Conservation (phyloP, 2,888 invertebrate genomes). For the Trichacis sp. region DNA sequence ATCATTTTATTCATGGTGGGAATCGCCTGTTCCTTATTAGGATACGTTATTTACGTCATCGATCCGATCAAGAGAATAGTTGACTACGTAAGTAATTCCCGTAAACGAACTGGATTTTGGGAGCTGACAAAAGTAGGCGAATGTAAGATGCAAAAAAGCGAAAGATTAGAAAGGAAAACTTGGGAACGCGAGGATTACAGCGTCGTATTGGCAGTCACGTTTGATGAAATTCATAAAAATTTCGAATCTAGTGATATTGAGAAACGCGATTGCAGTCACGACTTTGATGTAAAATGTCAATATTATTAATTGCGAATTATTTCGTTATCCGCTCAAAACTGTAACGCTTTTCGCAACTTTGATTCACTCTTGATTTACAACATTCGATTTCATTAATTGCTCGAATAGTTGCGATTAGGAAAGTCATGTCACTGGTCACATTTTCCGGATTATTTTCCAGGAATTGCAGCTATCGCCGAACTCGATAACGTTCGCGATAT, state of each 20-base stretch:
- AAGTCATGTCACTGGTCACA: neutral
- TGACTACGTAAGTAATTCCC: conserved; percentile 58
- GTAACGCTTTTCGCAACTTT: neutral
- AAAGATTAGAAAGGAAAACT: too few relatives aligned
- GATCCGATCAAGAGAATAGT: conserved; percentile 61
- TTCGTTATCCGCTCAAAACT: neutral
- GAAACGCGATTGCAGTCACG: neutral
- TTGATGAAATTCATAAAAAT: neutral
- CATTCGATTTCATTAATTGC: too few relatives aligned
- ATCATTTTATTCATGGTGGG: conserved; percentile 63
- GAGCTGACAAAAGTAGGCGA: too few relatives aligned
- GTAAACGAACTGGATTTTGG: too few relatives aligned
- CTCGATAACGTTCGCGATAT: conserved; percentile 74
- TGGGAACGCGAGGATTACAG: neutral
- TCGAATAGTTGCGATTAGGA: neutral
- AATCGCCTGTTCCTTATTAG: conserved; percentile 54
- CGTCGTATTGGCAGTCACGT: neutral
- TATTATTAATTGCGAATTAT: neutral
- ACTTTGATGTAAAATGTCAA: neutral
- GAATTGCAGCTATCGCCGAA: conserved; percentile 71
- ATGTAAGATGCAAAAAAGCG: too few relatives aligned
- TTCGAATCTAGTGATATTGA: neutral
- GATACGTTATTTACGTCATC: conserved; percentile 59
- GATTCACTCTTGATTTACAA: neutral
- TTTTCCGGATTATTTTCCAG: conserved; percentile 64